A percentile compares a stretch with the other conserved stretches of the same genome.
Evolutionary conservation across 2,113 vertebrate genomes (phyloP).

Genomic region (human (Homo sapiens)): GRCh38 chr12:101306001-101306500

Average conservation of each 20-base stretch:
- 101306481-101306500: neutral
- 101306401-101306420: neutral
- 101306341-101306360: neutral
- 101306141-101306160: neutral
- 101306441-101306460: neutral
- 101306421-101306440: neutral
- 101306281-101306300: neutral
- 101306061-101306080: slow-evolving; percentile 87
- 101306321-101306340: neutral
- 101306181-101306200: neutral
- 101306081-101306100: neutral
- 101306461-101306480: neutral
- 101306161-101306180: neutral
- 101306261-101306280: neutral
- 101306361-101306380: neutral
- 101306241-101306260: neutral
- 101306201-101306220: neutral
- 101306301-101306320: neutral
- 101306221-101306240: neutral
- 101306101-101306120: neutral
- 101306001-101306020: slow-evolving; percentile 88
- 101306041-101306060: slow-evolving; percentile 93
- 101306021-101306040: slow-evolving; percentile 88
- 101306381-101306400: neutral
- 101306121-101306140: neutral